Evolutionary conservation across 2,888 invertebrate species (phyloP).

Genomic region (Neoscelio sp.): DNA sequence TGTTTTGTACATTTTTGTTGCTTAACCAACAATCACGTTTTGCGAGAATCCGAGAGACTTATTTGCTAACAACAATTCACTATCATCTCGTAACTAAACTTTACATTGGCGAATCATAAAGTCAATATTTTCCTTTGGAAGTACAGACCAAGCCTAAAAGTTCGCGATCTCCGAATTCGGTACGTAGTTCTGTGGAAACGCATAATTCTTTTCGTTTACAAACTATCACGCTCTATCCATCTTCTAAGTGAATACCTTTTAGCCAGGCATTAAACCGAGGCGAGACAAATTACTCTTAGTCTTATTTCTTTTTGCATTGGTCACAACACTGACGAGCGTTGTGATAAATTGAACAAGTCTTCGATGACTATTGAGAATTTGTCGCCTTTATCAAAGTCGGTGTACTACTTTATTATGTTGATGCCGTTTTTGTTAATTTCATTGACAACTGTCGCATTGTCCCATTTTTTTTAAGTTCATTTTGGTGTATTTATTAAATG

Average conservation of each 20-base stretch:
- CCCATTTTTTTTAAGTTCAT: background rate
- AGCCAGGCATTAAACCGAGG: background rate
- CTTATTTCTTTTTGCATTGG: slow-evolving; percentile 10
- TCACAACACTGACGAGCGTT: slow-evolving; percentile 3
- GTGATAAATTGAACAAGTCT: slow-evolving; percentile 11
- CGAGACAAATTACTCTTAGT: slow-evolving; percentile 6
- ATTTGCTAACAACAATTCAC: slow-evolving; percentile 6
- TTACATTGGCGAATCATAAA: slow-evolving; percentile 9
- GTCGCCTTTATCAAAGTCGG: background rate
- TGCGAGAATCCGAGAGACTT: background rate
- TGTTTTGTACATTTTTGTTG: too few species aligned
- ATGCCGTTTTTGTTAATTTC: background rate
- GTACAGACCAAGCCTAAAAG: background rate
- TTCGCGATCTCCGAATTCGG: slow-evolving; percentile 5
- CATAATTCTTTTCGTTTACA: slow-evolving; percentile 12
- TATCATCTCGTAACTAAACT: slow-evolving; percentile 12
- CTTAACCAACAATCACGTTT: too few species aligned
- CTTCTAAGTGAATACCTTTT: slow-evolving; percentile 5
- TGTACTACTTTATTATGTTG: background rate
- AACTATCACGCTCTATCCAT: slow-evolving; percentile 5
- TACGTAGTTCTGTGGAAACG: slow-evolving; percentile 3
- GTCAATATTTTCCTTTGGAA: slow-evolving; percentile 10
- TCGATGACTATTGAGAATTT: slow-evolving; percentile 1
- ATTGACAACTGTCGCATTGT: background rate
- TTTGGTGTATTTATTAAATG: too few species aligned